Evolutionary conservation across 1,140 invertebrate genomes (phyloP).

Genomic region (Reticulitermes speratus): DNA sequence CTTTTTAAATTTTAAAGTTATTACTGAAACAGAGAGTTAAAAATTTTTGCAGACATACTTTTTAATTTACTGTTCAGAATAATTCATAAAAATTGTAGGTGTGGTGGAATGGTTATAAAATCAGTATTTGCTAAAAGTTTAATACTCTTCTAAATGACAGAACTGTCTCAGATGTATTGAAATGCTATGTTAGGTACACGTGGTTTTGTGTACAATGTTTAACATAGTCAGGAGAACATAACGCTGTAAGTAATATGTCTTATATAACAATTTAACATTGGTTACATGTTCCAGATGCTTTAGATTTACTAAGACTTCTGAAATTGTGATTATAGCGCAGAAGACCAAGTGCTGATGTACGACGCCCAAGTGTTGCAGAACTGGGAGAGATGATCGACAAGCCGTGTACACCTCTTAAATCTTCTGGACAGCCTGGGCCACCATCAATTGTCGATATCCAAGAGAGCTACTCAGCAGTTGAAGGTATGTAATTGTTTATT

Average conservation of each 20-base stretch:
- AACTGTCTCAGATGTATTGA: neutral
- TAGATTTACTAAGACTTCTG: neutral
- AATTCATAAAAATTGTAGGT: too few relatives aligned
- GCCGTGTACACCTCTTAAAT: constrained; percentile 81
- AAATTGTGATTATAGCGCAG: constrained; percentile 60
- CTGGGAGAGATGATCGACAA: constrained; percentile 84
- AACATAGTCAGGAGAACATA: neutral
- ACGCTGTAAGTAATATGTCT: neutral
- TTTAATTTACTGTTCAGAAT: too few relatives aligned
- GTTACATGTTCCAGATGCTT: neutral
- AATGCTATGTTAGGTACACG: neutral
- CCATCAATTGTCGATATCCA: constrained; percentile 85
- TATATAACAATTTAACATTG: neutral
- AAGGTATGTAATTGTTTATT: constrained; percentile 60
- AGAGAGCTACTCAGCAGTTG: constrained; percentile 87
- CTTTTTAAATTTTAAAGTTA: neutral
- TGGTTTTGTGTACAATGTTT: neutral
- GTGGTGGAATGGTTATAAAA: too few relatives aligned
- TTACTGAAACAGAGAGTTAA: neutral
- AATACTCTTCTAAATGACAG: neutral
- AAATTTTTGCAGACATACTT: too few relatives aligned
- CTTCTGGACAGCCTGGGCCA: constrained; percentile 73
- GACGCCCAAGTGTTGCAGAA: constrained; percentile 83
- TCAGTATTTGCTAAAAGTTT: too few relatives aligned
- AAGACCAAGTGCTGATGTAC: constrained; percentile 80